Evolutionary conservation across 2,797 vertebrate genomes (phyloP).

Genomic region (Percopsis omiscomaycus): DNA sequence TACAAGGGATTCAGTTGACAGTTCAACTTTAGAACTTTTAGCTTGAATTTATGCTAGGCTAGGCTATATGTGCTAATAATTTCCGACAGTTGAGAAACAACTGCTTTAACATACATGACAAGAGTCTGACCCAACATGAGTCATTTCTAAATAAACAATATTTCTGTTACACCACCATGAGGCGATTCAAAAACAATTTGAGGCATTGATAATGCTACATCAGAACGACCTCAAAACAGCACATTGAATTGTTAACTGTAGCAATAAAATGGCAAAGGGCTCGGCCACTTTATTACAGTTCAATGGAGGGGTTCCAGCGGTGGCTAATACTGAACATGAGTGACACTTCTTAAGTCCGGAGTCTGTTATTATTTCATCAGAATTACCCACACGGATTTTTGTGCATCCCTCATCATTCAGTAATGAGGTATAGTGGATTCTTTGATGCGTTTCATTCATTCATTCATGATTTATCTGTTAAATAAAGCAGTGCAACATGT

Average conservation of each 20-base stretch:
- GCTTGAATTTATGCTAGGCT: neutral
- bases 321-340: conserved; percentile 39
- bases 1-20: conserved; percentile 19
- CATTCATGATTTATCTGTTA: no score
- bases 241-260: conserved; percentile 14
- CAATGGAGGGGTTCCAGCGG: neutral
- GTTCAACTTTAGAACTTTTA: conserved; percentile 18
- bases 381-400: neutral
- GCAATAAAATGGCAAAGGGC: conserved; percentile 37
- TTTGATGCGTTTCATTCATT: no score
- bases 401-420: neutral
- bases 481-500: no score
- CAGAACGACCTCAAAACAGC: neutral
- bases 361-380: neutral
- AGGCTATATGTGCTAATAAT: neutral
- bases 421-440: neutral
- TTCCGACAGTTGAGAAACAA: conserved; percentile 21
- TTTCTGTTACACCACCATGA: conserved; percentile 6
- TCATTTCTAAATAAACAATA: conserved; percentile 48
- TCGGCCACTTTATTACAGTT: conserved; percentile 10
- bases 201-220: neutral
- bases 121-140: conserved; percentile 69
- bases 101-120: conserved; percentile 40
- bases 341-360: conserved; percentile 2
- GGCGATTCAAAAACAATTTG: conserved; percentile 1